A percentile compares a stretch with the other conserved stretches of the same genome.
Conservation (phyloP, 2,113 vertebrate species). For the Halcyon senegalensis region DNA sequence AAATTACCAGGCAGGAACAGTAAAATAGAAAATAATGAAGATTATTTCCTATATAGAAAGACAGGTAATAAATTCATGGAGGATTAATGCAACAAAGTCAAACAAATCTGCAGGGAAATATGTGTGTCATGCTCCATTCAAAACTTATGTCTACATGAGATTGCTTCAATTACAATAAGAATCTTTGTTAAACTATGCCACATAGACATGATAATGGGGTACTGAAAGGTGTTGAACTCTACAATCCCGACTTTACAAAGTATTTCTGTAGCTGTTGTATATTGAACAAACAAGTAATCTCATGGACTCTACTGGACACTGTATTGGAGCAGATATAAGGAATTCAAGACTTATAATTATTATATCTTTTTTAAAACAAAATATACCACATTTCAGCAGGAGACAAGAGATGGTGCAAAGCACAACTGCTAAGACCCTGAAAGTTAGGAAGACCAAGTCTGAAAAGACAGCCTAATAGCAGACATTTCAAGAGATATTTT, state of each 20-base stretch:
- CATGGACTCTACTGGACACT: background rate
- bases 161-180: background rate
- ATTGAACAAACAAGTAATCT: background rate
- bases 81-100: background rate
- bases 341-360: background rate
- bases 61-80: background rate
- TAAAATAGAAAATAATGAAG: background rate
- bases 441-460: accelerated
- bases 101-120: background rate
- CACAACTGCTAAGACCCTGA: background rate
- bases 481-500: background rate
- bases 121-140: background rate
- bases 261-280: background rate
- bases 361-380: background rate
- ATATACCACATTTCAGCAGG: background rate
- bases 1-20: background rate
- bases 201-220: background rate
- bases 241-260: background rate
- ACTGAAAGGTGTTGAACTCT: background rate
- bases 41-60: background rate
- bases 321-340: background rate
- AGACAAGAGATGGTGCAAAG: background rate
- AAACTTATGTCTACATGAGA: background rate
- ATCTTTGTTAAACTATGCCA: background rate
- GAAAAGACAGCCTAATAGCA: background rate